Percentiles rank a stretch among this genome's conserved stretches.
Conservation (phyloP, 2,888 invertebrate species). For the Geotrupes spiniger region DNA sequence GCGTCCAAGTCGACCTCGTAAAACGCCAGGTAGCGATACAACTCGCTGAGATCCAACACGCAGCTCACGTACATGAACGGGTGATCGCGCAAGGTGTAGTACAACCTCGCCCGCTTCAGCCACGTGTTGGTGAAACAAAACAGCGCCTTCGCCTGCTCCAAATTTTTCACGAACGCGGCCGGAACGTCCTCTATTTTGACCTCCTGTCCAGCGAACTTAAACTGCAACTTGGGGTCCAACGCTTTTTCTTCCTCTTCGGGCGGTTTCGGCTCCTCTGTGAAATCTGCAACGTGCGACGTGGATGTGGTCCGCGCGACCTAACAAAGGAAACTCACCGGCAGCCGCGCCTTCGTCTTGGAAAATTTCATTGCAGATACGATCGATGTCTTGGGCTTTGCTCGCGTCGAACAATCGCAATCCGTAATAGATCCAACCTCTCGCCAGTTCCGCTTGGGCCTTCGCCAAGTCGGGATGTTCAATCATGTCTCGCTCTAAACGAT, state of each 20-base stretch:
- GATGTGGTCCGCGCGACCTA: neutral
- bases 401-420: constrained; percentile 57
- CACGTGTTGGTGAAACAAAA: constrained; percentile 59
- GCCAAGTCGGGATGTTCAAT: constrained; percentile 35
- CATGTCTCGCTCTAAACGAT: constrained; percentile 54
- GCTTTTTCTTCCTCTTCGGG: constrained; percentile 19
- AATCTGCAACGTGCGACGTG: constrained; percentile 11
- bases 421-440: constrained; percentile 62
- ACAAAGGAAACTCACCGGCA: constrained; percentile 9
- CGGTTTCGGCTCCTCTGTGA: constrained; percentile 11
- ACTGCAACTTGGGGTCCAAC: constrained; percentile 15
- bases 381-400: constrained; percentile 47
- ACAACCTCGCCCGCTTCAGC: constrained; percentile 58
- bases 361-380: constrained; percentile 29
- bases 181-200: constrained; percentile 35
- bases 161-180: constrained; percentile 41
- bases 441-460: constrained; percentile 47
- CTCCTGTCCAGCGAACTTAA: constrained; percentile 33
- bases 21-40: constrained; percentile 66
- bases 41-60: constrained; percentile 60
- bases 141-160: constrained; percentile 54
- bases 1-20: constrained; percentile 68
- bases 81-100: constrained; percentile 58
- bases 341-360: constrained; percentile 32
- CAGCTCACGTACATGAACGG: constrained; percentile 60